Conservation (phyloP, 1,140 invertebrate species). For the Caerostris extrusa region DNA sequence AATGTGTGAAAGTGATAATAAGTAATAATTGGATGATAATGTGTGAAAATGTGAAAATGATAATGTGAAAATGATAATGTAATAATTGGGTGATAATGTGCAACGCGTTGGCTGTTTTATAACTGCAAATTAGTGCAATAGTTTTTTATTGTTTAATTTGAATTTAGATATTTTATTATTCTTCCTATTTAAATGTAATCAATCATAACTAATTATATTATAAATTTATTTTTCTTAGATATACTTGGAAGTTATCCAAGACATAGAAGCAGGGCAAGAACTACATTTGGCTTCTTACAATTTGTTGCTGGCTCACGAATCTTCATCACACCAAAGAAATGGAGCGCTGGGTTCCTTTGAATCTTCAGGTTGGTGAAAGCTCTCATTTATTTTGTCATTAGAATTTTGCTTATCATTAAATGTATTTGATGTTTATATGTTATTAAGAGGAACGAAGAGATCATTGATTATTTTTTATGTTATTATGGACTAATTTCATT, state of each 20-base stretch:
- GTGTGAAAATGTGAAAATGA: too few species aligned
- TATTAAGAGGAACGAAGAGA: too few species aligned
- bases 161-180: background rate
- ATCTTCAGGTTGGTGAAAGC: conserved; percentile 14
- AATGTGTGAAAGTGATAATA: too few species aligned
- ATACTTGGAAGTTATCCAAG: conserved; percentile 64
- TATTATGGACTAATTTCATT: too few species aligned
- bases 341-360: conserved; percentile 28
- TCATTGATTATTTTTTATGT: too few species aligned
- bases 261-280: conserved; percentile 72
- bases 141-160: background rate
- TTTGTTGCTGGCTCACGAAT: conserved; percentile 61
- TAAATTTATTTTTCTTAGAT: conserved; percentile 55
- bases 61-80: too few species aligned
- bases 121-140: too few species aligned
- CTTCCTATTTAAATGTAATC: background rate
- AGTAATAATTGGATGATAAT: too few species aligned
- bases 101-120: too few species aligned
- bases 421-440: too few species aligned
- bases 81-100: too few species aligned
- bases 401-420: too few species aligned
- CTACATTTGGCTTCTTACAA: conserved; percentile 69
- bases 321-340: conserved; percentile 68
- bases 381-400: background rate
- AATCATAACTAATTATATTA: background rate